phyloP scores from a whole-genome alignment of 2,888 invertebrate genomes.

The Laothoe populi region DNA sequence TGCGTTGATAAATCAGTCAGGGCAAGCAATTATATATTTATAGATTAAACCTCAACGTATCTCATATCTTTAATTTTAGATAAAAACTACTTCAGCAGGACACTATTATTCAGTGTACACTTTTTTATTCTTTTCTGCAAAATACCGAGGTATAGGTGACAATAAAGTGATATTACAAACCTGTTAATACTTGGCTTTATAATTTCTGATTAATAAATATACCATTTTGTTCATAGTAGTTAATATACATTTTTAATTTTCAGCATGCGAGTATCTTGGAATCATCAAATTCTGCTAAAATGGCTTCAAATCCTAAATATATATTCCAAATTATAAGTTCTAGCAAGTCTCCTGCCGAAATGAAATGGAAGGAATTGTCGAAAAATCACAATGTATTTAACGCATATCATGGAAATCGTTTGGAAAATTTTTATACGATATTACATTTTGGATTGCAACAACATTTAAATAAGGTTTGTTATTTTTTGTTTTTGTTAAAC shows the following conservation, averaged over 20 bases:
- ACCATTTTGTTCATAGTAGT: neutral
- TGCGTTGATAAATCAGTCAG: too few species aligned
- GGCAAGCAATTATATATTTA: too few species aligned
- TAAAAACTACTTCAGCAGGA: too few species aligned
- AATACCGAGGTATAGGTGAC: too few species aligned
- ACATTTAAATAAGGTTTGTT: conserved; percentile 79
- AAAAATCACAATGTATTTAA: conserved; percentile 84
- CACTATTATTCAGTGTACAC: too few species aligned
- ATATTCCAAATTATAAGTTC: conserved; percentile 87
- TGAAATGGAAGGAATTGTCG: conserved; percentile 84
- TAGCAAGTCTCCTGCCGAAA: conserved; percentile 82
- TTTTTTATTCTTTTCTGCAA: too few species aligned
- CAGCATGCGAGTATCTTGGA: conserved; percentile 84
- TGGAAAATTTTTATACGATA: conserved; percentile 93
- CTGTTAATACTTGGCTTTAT: too few species aligned
- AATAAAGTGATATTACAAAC: too few species aligned
- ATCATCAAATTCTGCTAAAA: conserved; percentile 73
- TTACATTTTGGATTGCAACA: conserved; percentile 91
- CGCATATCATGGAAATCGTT: conserved; percentile 92
- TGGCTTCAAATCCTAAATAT: conserved; percentile 85
- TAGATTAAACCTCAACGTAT: too few species aligned
- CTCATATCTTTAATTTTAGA: too few species aligned
- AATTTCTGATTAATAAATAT: neutral
- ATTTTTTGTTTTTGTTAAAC: neutral
- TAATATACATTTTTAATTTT: conserved; percentile 36